Evolutionary conservation across 2,797 vertebrate species (phyloP), one percentile per base, ranked within the genome.

Genomic region (Triplophysa yarkandensis): DNA sequence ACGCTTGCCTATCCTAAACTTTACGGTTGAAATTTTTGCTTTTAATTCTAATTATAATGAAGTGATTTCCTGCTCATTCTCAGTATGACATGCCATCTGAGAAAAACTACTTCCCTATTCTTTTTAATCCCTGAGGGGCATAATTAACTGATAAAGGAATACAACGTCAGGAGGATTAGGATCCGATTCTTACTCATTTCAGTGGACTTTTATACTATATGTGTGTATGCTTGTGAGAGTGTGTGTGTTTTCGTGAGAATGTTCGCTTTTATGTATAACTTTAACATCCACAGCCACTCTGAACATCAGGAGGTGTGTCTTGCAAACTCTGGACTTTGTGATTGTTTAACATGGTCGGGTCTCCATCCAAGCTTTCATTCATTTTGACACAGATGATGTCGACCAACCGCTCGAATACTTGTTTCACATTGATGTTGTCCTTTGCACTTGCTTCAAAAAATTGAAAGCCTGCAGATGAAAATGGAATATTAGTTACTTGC

Each of bases 391-490:
- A 97, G 87, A 97, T 95, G 79, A 94, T 81, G 10, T 97, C 95
- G 65, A 95, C 95, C 50, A 97, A 89, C 50, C 88, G 90, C 77
- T 97, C 95, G 4, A 97, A 96, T 41, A 94, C 94, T 86, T 97
- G 93, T 84, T 95, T 95, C 83, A 97, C 95, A 0, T 97, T 96
- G 71, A 95, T 82, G 84, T 94, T 95, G 84, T 95, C 95, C 86
- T 97, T 97, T 60, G 95, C 95, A 0, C 95, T 96, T 65, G 93
- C 92, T 84, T 97, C 95, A 0, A 95, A 96, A 89, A 96, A 95
- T 85, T 94, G 92, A 54, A 96, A 97, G 19, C 94, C 95, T 96
- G 82, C 17, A 62, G 17, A 43, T 16, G n/a, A n/a, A n/a, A 64
- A 11, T 39, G n/a, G 30, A 19, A 19, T 7, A 7, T 14, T 14